Evolutionary conservation across 2,113 vertebrate genomes (phyloP).

Genomic region (Sprattus sprattus): DNA sequence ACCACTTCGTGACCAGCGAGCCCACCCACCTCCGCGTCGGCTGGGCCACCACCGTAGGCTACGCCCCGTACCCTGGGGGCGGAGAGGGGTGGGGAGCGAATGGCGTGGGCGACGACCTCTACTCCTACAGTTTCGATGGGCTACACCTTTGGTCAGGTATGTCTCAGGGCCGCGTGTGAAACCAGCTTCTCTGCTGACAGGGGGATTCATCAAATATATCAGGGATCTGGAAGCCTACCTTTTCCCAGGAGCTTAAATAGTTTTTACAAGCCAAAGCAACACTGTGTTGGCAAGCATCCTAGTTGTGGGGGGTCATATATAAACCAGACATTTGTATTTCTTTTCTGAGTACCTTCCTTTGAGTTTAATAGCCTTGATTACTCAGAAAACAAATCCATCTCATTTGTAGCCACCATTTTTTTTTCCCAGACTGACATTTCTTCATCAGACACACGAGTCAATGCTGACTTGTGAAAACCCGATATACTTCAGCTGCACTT

Average conservation of each 20-base stretch:
- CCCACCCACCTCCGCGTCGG: slow-evolving; percentile 90
- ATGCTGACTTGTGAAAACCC: not conserved
- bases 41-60: slow-evolving; percentile 92
- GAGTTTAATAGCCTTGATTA: not conserved
- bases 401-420: not conserved
- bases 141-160: slow-evolving; percentile 97
- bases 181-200: not conserved
- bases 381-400: not conserved
- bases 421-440: not conserved
- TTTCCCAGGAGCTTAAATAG: not conserved
- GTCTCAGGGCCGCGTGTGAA: slow-evolving; percentile 34
- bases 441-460: not conserved
- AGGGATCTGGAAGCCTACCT: not conserved
- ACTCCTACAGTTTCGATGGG: slow-evolving; percentile 94
- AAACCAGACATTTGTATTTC: not conserved
- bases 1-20: slow-evolving; percentile 89
- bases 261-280: not conserved
- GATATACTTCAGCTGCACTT: not conserved
- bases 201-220: not conserved
- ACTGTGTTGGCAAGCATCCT: not conserved
- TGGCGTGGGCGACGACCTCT: slow-evolving; percentile 91
- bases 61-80: slow-evolving; percentile 94
- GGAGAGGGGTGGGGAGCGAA: slow-evolving; percentile 98
- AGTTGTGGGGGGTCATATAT: not conserved
- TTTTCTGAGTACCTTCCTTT: not conserved